Conservation (phyloP, 1,140 invertebrate genomes). For the Gonioctena quinquepunctata region DNA sequence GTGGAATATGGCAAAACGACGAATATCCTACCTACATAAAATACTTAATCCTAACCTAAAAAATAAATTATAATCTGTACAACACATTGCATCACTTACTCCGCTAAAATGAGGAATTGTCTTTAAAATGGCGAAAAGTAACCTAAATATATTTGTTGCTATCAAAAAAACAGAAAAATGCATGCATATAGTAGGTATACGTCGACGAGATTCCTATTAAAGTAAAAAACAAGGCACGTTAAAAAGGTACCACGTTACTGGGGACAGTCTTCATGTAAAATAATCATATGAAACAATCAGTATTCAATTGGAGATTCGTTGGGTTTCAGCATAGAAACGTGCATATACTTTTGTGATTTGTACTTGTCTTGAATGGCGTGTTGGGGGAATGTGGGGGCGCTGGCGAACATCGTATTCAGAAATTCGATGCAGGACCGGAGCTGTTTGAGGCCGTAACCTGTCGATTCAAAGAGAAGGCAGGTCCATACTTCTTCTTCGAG, state of each 20-base stretch:
- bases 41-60: slow-evolving; percentile 7
- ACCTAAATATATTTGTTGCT: too few species aligned
- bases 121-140: background rate
- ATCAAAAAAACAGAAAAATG: background rate
- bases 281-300: background rate
- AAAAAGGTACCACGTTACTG: slow-evolving; percentile 8
- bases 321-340: slow-evolving; percentile 40
- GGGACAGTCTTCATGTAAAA: background rate
- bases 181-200: background rate
- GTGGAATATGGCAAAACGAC: background rate
- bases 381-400: slow-evolving; percentile 69
- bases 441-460: slow-evolving; percentile 72
- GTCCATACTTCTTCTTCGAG: slow-evolving; percentile 70
- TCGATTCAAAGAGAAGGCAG: slow-evolving; percentile 63
- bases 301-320: slow-evolving; percentile 16
- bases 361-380: slow-evolving; percentile 69
- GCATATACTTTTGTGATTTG: slow-evolving; percentile 43
- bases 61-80: slow-evolving; percentile 18
- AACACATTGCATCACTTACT: slow-evolving; percentile 6
- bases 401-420: slow-evolving; percentile 70
- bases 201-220: background rate
- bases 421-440: slow-evolving; percentile 70
- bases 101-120: background rate
- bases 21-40: background rate
- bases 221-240: slow-evolving; percentile 2